phyloP scores from a whole-genome alignment of 1,140 invertebrate genomes.

The Amyelois transitella region DNA sequence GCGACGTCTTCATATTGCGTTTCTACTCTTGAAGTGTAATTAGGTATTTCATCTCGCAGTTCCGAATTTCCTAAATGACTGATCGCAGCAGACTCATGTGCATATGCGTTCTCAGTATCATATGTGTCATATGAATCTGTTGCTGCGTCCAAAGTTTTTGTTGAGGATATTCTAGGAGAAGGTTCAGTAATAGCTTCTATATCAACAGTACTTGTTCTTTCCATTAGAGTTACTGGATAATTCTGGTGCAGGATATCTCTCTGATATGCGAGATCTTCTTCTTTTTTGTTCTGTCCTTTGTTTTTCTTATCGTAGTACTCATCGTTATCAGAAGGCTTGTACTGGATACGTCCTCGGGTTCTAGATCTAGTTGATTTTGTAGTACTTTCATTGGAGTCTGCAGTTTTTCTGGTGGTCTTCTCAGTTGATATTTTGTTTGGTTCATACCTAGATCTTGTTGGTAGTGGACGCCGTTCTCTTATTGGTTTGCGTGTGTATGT shows the following conservation, averaged over 20 bases:
- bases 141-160: slow-evolving; percentile 26
- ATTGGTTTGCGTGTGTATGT: slow-evolving; percentile 63
- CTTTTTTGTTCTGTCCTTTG: slow-evolving; percentile 46
- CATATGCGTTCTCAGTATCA: slow-evolving; percentile 62
- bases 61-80: slow-evolving; percentile 29
- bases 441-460: slow-evolving; percentile 56
- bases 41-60: slow-evolving; percentile 18
- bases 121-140: slow-evolving; percentile 44
- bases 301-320: slow-evolving; percentile 47
- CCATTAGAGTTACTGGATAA: slow-evolving; percentile 73
- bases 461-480: slow-evolving; percentile 63
- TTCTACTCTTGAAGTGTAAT: slow-evolving; percentile 16
- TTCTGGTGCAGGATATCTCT: slow-evolving; percentile 77
- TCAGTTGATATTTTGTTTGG: slow-evolving; percentile 68
- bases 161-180: slow-evolving; percentile 31
- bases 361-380: slow-evolving; percentile 47
- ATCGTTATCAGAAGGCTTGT: slow-evolving; percentile 50
- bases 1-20: slow-evolving; percentile 31
- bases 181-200: slow-evolving; percentile 67
- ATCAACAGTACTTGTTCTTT: slow-evolving; percentile 61
- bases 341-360: slow-evolving; percentile 61
- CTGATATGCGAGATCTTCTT: slow-evolving; percentile 74
- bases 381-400: slow-evolving; percentile 50
- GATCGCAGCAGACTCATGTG: slow-evolving; percentile 47
- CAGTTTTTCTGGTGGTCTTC: slow-evolving; percentile 53